Evolutionary conservation across 1,140 invertebrate species (phyloP), one percentile per base, ranked within the genome.

Genomic region (Cardiocondyla obscurior): DNA sequence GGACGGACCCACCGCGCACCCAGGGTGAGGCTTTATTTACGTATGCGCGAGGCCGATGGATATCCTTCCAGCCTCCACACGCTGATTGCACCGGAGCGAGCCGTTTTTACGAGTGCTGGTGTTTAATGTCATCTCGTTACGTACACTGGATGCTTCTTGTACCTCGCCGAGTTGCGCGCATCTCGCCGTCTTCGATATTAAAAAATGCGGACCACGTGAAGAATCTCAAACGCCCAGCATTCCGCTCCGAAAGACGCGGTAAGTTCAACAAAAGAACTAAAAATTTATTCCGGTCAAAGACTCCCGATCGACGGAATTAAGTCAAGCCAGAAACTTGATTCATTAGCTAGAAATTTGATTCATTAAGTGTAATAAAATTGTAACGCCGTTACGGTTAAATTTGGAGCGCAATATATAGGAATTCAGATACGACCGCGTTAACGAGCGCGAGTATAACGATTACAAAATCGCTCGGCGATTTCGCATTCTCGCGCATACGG

Each of bases 1-100:
- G 58, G 69, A 85, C 58, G 58, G 69, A 85, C 85, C 85, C 69
- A 86, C 77, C 85, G 70, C 62, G 85, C 84, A 69, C 51, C 74
- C 42, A n/a, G n/a, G 22, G 7, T 60, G 53, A 85, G 62, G 77
- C 58, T 85, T 86, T 86, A 86, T 86, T 86, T 86, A 86, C 77
- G 77, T 82, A 85, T 39, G 36, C 65, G 58, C 25, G 74, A 72
- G 72, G 69, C n/a, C 57, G 51, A 74, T 86, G 85, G 77, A 85
- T 60, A 86, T 85, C 76, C 58, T 85, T 67, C 19, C 57, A 49
- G 49, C 25, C 39, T 67, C 46, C 62, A 79, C 60, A 79, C 74
- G 33, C 62, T 36, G 74, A 79, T 79, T 79, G 69, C 53, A 42
- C 44, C 22, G 30, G 28, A 46, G 79, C 44, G 36, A 72, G 51